Evolutionary conservation across 92 coral and sea anemone genomes (phyloP).

Genomic region (Desmophyllum pertusum): DNA sequence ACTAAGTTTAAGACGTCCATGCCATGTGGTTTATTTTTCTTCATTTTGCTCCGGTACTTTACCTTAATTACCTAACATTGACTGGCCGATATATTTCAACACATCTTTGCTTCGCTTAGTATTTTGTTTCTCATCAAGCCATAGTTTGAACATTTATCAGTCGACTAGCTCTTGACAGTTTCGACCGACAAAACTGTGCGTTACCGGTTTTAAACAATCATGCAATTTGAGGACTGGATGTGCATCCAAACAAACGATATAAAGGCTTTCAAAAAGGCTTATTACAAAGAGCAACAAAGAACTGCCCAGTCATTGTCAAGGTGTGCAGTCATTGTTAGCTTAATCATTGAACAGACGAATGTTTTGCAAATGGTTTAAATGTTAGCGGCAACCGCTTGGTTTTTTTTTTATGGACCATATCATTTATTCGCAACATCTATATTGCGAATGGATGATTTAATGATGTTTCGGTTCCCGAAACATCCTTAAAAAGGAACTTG

Average conservation of each 20-base stretch:
- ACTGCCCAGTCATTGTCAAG: background rate
- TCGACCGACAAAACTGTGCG: background rate
- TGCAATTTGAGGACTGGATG: background rate
- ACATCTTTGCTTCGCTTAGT: background rate
- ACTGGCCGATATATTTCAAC: background rate
- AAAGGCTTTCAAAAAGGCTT: background rate
- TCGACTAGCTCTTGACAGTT: background rate
- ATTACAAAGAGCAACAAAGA: background rate
- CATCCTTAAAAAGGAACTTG: background rate
- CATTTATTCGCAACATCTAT: too few relatives aligned
- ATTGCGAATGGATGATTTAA: too few relatives aligned
- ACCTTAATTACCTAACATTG: background rate
- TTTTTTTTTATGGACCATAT: too few relatives aligned
- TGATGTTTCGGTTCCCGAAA: too few relatives aligned
- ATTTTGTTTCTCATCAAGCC: background rate
- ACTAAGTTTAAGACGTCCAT: background rate
- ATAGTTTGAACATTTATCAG: background rate
- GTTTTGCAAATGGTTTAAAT: background rate
- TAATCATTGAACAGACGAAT: conserved; percentile 5
- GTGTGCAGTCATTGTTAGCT: background rate
- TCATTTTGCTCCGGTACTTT: background rate
- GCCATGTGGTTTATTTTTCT: too few relatives aligned
- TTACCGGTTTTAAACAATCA: too few relatives aligned
- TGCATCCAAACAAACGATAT: background rate
- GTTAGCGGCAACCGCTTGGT: background rate